These are phyloP conservation scores for Merops nubicus DNA, from an alignment of 2,113 vertebrate genomes.

Conservation along the genomic window DNA sequence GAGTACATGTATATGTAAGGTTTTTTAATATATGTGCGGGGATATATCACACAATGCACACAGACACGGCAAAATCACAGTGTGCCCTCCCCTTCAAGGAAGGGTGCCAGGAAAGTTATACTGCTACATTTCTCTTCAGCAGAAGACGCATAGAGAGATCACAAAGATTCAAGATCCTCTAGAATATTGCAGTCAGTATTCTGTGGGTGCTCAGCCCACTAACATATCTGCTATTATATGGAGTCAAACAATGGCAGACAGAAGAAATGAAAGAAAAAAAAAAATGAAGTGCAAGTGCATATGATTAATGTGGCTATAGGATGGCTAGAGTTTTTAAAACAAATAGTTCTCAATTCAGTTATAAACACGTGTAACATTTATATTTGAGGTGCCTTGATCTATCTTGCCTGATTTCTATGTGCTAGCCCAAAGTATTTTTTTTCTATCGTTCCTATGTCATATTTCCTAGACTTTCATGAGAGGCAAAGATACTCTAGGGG, in stretches of 20 bases:
- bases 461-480: not conserved
- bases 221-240: not conserved
- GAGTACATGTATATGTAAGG: not conserved
- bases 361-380: not conserved
- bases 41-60: not conserved
- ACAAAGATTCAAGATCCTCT: not conserved
- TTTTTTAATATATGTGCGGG: not conserved
- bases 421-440: not conserved
- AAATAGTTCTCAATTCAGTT: not conserved
- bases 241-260: not conserved
- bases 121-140: not conserved
- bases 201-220: not conserved
- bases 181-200: not conserved
- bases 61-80: not conserved
- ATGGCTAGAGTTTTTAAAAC: not conserved
- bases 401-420: not conserved
- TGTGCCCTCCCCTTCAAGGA: not conserved
- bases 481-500: not conserved
- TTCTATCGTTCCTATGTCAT: not conserved
- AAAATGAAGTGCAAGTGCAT: not conserved
- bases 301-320: not conserved
- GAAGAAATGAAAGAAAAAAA: not conserved
- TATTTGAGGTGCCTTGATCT: not conserved
- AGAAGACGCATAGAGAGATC: not conserved
- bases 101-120: fast-evolving